Percentiles rank a stretch among this genome's conserved stretches.
phyloP scores from a whole-genome alignment of 2,888 invertebrate genomes.

The Chloromyia formosa region DNA sequence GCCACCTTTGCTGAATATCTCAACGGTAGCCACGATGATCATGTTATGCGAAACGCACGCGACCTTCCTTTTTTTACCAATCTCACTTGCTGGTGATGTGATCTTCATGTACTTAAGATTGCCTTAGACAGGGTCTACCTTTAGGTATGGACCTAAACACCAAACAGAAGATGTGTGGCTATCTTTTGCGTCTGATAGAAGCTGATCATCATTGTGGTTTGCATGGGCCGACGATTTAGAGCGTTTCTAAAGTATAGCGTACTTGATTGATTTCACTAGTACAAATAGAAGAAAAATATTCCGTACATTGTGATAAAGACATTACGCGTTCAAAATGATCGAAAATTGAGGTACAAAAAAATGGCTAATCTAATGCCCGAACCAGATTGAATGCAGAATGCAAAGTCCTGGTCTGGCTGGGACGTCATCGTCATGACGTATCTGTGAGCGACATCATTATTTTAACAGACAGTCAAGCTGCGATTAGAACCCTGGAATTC shows the following conservation, averaged over 20 bases:
- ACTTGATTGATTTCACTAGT: background rate
- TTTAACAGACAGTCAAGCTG: too few relatives aligned
- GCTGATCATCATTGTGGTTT: background rate
- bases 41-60: conserved; percentile 7
- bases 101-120: conserved; percentile 24
- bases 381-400: too few relatives aligned
- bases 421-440: too few relatives aligned
- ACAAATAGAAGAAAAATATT: background rate
- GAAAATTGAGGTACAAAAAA: too few relatives aligned
- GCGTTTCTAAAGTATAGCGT: background rate
- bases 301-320: too few relatives aligned
- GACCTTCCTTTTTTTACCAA: conserved; percentile 27
- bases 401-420: too few relatives aligned
- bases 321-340: too few relatives aligned
- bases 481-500: too few relatives aligned
- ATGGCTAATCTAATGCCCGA: too few relatives aligned
- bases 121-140: background rate
- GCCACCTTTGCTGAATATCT: conserved; percentile 15
- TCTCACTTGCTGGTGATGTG: conserved; percentile 8
- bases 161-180: conserved; percentile 1
- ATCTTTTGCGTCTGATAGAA: background rate
- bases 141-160: background rate
- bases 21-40: background rate
- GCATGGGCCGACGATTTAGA: background rate
- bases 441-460: too few relatives aligned